These are phyloP conservation scores for Ictalurus punctatus DNA, from an alignment of 2,113 vertebrate genomes.

Conservation along the genomic window DNA sequence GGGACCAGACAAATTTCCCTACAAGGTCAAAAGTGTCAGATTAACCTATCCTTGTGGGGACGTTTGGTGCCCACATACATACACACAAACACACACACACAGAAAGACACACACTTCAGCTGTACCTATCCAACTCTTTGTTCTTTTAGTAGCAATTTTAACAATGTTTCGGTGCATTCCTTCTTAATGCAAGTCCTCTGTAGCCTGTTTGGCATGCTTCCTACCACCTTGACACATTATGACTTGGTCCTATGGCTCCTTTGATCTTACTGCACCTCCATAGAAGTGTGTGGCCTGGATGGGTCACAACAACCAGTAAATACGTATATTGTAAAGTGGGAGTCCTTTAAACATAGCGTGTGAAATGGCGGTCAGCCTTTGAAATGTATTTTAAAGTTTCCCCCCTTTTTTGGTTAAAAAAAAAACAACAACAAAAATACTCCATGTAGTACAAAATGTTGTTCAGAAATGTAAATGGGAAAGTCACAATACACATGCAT, in stretches of 20 bases:
- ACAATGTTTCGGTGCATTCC: slow-evolving; percentile 81
- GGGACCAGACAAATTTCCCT: neutral
- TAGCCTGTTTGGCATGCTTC: slow-evolving; percentile 64
- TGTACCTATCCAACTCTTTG: slow-evolving; percentile 72
- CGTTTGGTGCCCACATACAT: slow-evolving; percentile 1
- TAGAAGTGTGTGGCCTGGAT: slow-evolving; percentile 48
- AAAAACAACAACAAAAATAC: neutral
- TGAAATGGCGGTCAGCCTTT: slow-evolving; percentile 30
- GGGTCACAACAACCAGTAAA: slow-evolving; percentile 48
- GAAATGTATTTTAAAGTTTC: neutral
- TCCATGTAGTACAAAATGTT: neutral
- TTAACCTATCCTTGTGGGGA: neutral
- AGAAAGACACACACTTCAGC: slow-evolving; percentile 48
- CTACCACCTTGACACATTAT: slow-evolving; percentile 41
- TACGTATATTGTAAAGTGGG: slow-evolving; percentile 26
- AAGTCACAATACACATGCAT: neutral
- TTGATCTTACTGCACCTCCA: slow-evolving; percentile 45
- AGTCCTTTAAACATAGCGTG: slow-evolving; percentile 44
- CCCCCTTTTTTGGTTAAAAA: no score
- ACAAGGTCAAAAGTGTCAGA: no score
- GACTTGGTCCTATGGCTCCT: slow-evolving; percentile 47
- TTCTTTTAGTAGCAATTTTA: slow-evolving; percentile 77
- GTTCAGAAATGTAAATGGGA: neutral
- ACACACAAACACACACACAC: slow-evolving; percentile 17
- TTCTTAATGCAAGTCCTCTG: slow-evolving; percentile 75